Base-by-base conservation (phyloP, 2,888 invertebrate genomes). In the Cataglyphis rosenhaueri region DNA sequence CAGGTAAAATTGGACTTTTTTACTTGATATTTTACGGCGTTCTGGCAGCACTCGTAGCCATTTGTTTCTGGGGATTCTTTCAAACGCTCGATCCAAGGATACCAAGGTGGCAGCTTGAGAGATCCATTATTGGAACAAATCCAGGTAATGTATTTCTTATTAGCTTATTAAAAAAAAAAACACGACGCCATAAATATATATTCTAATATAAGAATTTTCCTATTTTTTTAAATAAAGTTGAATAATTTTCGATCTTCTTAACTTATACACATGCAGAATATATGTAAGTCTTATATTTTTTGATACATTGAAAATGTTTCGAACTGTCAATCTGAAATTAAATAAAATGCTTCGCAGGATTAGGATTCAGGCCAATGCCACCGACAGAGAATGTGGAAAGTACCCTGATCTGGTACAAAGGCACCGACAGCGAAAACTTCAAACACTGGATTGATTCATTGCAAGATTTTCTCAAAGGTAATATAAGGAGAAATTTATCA, bases 301-400 rank as follows among this genome's bases (percentile, higher is more conserved):
- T 48, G 5, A 18, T 62, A 38, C 0, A 29, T 61, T 4, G 9
- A 73, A 52, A 61, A 73, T 29, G 15, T 52, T 12, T 1, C 5
- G 0, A 41, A 5, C 2, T 15, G 6, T 6, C 32, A 59, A 55
- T 35, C 4, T 55, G 9, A 3, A 76, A 35, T 3, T 21, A 25
- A 78, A 66, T 29, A 35, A 48, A 38, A 41, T 4, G 32, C 18
- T 44, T 68, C 3, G 0, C 92, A 96, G 96, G 99, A 75, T 96
- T 99, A 81, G 99, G 99, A 85, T 99, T 99, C 95, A 96, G 99
- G 87, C 99, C 99, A 9, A 96, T 97, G 96, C 98, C 99, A 9
- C 97, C 97, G 62, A 96, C 96, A 81, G 96, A 96, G 57, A 98
- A 99, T 93, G 97, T 98, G 62, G 98, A 98, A 91, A 99, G 99